A percentile compares a stretch with the other conserved stretches of the same genome.
Evolutionary conservation across 2,888 invertebrate genomes (phyloP).

Genomic region (Lochmaea crataegi): DNA sequence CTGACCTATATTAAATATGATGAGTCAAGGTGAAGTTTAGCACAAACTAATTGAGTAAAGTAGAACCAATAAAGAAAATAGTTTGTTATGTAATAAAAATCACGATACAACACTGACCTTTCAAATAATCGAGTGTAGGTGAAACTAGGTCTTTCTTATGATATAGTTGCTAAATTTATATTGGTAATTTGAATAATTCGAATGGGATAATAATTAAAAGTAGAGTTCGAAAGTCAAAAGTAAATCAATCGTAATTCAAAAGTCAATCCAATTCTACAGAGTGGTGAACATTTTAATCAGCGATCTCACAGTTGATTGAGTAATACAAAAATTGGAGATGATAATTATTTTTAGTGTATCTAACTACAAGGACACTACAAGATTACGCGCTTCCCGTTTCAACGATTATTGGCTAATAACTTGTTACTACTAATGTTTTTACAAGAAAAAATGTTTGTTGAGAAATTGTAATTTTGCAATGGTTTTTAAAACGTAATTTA

Average conservation of each 20-base stretch:
- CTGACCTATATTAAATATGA: background rate
- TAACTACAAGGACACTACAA: background rate
- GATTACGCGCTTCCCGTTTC: background rate
- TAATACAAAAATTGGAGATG: too few species aligned
- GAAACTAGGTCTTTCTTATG: background rate
- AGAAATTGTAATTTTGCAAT: too few species aligned
- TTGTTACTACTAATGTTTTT: background rate
- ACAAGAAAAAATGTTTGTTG: background rate
- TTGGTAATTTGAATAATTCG: background rate
- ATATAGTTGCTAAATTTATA: background rate
- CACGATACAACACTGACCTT: slow-evolving; percentile 16
- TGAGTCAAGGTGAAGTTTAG: background rate
- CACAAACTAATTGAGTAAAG: background rate
- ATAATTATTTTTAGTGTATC: background rate
- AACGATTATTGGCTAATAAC: background rate
- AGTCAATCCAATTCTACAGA: too few species aligned
- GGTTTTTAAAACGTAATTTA: too few species aligned
- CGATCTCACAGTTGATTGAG: too few species aligned
- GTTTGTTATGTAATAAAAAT: background rate
- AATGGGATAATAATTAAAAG: background rate
- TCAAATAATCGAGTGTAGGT: background rate
- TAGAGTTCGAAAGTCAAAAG: background rate
- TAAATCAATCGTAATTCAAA: background rate
- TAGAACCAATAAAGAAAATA: background rate
- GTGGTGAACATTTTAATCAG: too few species aligned